Evolutionary conservation across 2,113 vertebrate species (phyloP), one percentile per base, ranked within the genome.

Genomic region (Lasiurus cinereus): DNA sequence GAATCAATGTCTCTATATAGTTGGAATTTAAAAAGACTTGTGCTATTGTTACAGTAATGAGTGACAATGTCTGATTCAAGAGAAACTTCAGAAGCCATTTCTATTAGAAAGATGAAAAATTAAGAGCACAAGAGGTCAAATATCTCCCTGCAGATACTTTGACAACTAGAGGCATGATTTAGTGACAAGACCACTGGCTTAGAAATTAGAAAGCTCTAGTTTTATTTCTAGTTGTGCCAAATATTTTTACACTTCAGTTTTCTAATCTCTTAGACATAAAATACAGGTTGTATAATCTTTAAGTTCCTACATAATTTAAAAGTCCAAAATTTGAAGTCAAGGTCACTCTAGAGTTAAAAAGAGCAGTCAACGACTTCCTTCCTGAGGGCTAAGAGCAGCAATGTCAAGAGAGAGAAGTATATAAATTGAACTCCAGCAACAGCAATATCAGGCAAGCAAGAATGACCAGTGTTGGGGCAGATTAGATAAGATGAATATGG

Each of bases 311-410:
- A 14, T 19, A 70, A 50, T 79, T 87, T 87, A 73, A 86, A 77
- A 77, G 48, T 92, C 21, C 52, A 79, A 94, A 90, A 56, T 76
- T 70, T 88, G 56, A 94, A 72, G 6, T 76, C 72, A 43, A 70
- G 22, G 3, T 24, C 24, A 92, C 11, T 64, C 4, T 69, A 54
- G 14, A 89, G 77, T 74, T 66, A 67, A 54, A 72, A 83, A 83
- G 24, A n/a, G 6, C 31, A 33, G 15, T 88, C 62, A 70, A 5
- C 33, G 39, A 31, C 13, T 27, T 0, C 16, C 70, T 52, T 90
- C 5, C 54, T 29, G 39, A 82, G 19, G 16, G 4, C 7, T 70
- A 36, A 52, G 73, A 72, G 8, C 15, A 54, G 69, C 46, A 39
- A 0, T 31, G 8, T 46, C n/a, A 64, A 43, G 18, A 5, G 14